Evolutionary conservation across 30 jellyfish, hydroid and myxozoan species (phyloP).

Genomic region (Aurelia coerulea): DNA sequence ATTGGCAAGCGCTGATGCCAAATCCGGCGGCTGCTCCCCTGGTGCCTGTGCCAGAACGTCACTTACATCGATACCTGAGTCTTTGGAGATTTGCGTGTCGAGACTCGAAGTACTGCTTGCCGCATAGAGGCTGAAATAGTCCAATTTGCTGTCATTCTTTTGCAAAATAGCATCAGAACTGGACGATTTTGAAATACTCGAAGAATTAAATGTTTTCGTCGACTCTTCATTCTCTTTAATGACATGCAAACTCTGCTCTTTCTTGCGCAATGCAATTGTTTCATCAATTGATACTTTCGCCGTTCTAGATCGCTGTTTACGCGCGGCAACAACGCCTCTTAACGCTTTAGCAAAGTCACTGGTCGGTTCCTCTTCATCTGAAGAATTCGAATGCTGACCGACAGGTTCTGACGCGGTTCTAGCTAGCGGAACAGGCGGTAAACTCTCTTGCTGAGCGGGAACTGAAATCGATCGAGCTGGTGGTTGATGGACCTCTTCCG

Average conservation of each 20-base stretch:
- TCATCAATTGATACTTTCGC: conserved; percentile 56
- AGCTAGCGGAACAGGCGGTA: conserved; percentile 4
- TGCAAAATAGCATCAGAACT: conserved; percentile 68
- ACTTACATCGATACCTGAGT: conserved; percentile 88
- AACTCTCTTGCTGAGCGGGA: conserved; percentile 29
- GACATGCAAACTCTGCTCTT: conserved; percentile 62
- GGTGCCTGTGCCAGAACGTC: conserved; percentile 38
- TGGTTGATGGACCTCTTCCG: conserved; percentile 34
- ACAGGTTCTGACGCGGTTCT: conserved; percentile 20
- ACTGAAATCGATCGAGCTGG: conserved; percentile 58
- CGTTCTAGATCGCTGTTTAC: conserved; percentile 53
- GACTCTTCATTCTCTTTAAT: conserved; percentile 53
- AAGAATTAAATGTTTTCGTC: conserved; percentile 5
- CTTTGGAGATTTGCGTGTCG: conserved; percentile 89
- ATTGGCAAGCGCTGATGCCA: conserved; percentile 85
- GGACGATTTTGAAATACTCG: conserved; percentile 32
- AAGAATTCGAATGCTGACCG: background rate
- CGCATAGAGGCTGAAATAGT: conserved; percentile 60
- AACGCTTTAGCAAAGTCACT: conserved; percentile 67
- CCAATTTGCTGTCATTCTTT: conserved; percentile 62
- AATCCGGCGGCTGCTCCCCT: conserved; percentile 80
- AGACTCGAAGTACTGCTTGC: conserved; percentile 88
- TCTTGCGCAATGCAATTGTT: conserved; percentile 28
- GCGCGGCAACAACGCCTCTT: conserved; percentile 73
- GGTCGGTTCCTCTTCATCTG: conserved; percentile 61